Base-by-base conservation (phyloP, 2,113 vertebrate species). In the Gasterosteus aculeatus region DNA sequence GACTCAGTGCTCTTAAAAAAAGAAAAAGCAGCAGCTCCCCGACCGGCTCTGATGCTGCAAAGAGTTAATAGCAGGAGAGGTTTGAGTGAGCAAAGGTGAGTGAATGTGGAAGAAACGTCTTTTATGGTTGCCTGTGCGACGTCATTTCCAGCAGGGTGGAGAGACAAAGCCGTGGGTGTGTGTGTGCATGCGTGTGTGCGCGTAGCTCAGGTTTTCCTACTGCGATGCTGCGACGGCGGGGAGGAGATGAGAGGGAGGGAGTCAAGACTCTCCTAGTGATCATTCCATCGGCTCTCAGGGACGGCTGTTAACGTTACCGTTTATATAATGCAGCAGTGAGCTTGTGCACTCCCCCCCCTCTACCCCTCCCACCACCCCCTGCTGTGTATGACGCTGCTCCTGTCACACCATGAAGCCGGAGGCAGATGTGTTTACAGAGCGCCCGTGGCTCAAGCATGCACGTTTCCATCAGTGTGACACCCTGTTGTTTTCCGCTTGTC, bases 191-290 rank as follows among this genome's bases (percentile, higher is more conserved):
- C 41, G 47, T 42, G 46, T 46, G 56, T 46, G 66, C 33, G 56
- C 29, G 47, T 33, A 16, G 77, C 82, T 91, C 85, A 92, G 42
- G 91, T 85, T 92, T 93, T 90, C 93, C 91, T 80, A 66, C 69
- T 73, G 59, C 69, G 64, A 84, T 69, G 72, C 62, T 73, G 11
- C 68, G 63, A 81, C 47, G 78, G 33, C 59, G 41, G 29, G 14
- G 22, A 72, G 61, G 33, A 41, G 53, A 22, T 33, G 57, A 71
- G 66, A 56, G 53, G 18, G 15, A 42, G 57, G 35, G 22, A 26
- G 38, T 60, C 54, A 78, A 72, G 72, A 69, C 0, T 62, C 57
- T 18, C 35, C 29, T 56, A 58, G 72, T 67, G 62, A 58, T 58
- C 58, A 72, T 75, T 75, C 22, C 38, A 51, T 26, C 51, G 73